Evolutionary conservation across 1,140 invertebrate species (phyloP).

Genomic region (Lineus longissimus): DNA sequence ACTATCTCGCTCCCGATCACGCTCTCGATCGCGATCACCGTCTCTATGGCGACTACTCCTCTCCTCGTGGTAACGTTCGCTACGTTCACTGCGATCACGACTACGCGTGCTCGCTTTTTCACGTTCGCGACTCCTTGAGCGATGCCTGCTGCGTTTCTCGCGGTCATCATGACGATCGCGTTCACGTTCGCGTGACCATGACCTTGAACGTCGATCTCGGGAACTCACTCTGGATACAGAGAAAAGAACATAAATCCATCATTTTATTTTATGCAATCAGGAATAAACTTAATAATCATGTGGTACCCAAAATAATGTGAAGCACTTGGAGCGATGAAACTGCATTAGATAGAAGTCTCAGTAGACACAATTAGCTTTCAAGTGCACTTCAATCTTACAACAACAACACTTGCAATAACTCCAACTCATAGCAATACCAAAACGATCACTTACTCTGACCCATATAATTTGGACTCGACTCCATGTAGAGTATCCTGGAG

Average conservation of each 20-base stretch:
- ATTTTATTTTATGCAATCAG: too few relatives aligned
- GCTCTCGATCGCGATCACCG: conserved; percentile 40
- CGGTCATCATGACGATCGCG: conserved; percentile 69
- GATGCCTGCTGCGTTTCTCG: conserved; percentile 54
- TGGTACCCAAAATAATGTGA: neutral
- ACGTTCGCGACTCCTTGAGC: conserved; percentile 50
- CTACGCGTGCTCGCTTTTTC: conserved; percentile 56
- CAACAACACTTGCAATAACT: neutral
- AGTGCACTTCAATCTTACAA: neutral
- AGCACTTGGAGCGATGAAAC: neutral
- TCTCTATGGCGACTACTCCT: conserved; percentile 30
- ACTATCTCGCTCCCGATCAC: conserved; percentile 40
- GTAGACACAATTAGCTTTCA: too few relatives aligned
- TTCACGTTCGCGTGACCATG: conserved; percentile 28
- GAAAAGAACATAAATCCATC: conserved; percentile 11
- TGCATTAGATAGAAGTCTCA: neutral
- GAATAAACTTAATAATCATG: conserved; percentile 1
- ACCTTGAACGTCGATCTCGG: conserved; percentile 54
- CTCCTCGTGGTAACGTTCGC: conserved; percentile 49
- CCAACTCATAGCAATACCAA: neutral
- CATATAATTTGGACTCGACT: conserved; percentile 94
- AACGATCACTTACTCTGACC: conserved; percentile 58
- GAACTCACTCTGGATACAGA: neutral
- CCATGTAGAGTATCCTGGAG: conserved; percentile 93
- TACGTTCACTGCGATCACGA: conserved; percentile 61